Base-by-base conservation (phyloP, 2,888 invertebrate genomes). In the Chrysolina haemoptera region DNA sequence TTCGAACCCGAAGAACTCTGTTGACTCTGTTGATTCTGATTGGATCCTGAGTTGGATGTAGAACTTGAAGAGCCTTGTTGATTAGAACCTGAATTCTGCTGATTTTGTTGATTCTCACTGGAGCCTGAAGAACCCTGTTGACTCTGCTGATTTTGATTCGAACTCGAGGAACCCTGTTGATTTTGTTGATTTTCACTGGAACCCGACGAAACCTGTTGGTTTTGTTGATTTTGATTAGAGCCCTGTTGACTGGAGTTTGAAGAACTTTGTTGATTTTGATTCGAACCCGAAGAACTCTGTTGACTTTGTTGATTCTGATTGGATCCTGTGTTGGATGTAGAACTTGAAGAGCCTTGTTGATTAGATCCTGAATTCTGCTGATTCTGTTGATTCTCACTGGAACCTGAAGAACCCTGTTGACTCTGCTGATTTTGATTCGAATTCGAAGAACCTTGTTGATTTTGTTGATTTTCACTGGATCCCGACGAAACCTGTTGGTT, bases 201-300 rank as follows among this genome's bases (percentile, higher is more conserved):
- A 62, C 27, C 46, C 1, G 50, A 2, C 5, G 68, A 68, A 3
- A 62, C 67, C 22, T 67, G 70, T 53, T 70, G 70, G n/a, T 11
- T 43, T 11, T 71, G 62, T 59, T 73, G 68, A 59, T 59, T 50
- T 55, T 50, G 41, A 14, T 46, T 46, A 8, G 46, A 46, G 14
- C 46, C n/a, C 46, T 35, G 35, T 8, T 35, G 35, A 35, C 20
- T 22, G 0, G 18, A 22, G 18, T 53, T 50, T 14, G 67, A 59
- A 50, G 64, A 35, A 43, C 62, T 46, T 71, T 76, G 73, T 73
- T 78, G 76, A 71, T 63, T 76, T 74, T 78, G 76, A 66, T 63
- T 76, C 81, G 69, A 62, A 16, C 18, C n/a, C 0, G 53, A 67
- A 77, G 76, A 1, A 55, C 80, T 10, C 77, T 81, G 50, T 82